Base-by-base conservation (phyloP, 2,888 invertebrate species). In the Pristionchus mayeri region DNA sequence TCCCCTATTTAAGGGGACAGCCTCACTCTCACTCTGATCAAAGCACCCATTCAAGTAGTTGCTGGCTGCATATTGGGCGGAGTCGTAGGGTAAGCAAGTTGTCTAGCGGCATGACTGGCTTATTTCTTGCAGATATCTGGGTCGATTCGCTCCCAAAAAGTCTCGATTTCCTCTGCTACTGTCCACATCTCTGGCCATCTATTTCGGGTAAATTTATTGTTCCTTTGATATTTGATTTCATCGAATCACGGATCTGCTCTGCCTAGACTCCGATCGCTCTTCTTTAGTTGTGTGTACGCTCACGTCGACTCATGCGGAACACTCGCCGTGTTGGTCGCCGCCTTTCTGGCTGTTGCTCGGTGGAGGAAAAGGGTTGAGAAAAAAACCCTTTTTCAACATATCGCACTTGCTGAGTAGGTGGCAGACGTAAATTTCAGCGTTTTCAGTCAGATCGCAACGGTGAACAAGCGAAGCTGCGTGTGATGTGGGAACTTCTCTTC, bases 401-500 rank as follows among this genome's bases (percentile, higher is more conserved):
- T 44, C 44, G 44, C 44, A 9, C 44, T 44, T 13, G 13, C 44
- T 13, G 44, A 13, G 7, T n/a, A n/a, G n/a, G n/a, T 44, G 44
- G 44, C 44, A 44, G 44, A 44, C 6, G 44, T 6, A 13, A 44
- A 44, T 9, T 9, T 44, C 7, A n/a, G 6, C 7, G 6, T 34
- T 63, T 63, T 13, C 63, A 63, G 63, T 18, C 34, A 3, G n/a
- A 63, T 63, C 4, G 63, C 18, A 63, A 63, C 18, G 44, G 75
- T 27, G 76, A 76, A 9, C 84, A 86, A 44, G 71, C 60, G 1
- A 40, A 67, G 11, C 63, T 86, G 3, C 34, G 80, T 93, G 95
- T 96, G 86, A 95, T 97, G 93, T 98, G 98, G 98, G 96, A 82
- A 6, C 48, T 96, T 96, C 95, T 98, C 88, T 97, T 97, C 93